A percentile compares a stretch with the other conserved stretches of the same genome.
Conservation (phyloP, 2,888 invertebrate genomes). For the Hedychridium roseum region DNA sequence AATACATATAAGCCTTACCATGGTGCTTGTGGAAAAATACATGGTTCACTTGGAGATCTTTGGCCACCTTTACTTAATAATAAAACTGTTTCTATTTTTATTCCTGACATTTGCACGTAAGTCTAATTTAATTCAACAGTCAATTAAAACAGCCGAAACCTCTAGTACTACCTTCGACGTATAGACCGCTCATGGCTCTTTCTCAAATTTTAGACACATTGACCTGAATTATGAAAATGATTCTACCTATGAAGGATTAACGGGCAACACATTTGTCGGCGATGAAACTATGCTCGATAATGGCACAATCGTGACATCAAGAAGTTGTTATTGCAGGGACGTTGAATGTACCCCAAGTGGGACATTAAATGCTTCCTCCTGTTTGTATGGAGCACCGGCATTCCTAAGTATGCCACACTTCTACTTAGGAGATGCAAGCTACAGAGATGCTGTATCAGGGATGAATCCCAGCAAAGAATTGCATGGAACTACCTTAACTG, state of each 20-base stretch:
- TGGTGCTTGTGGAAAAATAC: conserved; percentile 72
- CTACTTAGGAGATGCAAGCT: conserved; percentile 75
- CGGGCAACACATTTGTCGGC: conserved; percentile 68
- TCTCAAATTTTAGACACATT: no score
- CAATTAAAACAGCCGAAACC: no score
- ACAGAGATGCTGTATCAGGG: conserved; percentile 72
- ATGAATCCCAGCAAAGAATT: conserved; percentile 71
- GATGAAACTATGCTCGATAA: conserved; percentile 78
- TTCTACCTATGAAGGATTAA: conserved; percentile 63
- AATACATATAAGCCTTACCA: conserved; percentile 68
- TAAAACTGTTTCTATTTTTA: conserved; percentile 72
- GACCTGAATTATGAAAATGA: conserved; percentile 55
- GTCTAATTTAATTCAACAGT: no score
- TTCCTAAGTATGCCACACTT: conserved; percentile 86
- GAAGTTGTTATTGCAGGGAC: conserved; percentile 74
- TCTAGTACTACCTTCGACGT: no score
- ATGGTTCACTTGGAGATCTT: conserved; percentile 81
- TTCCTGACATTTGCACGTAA: conserved; percentile 82
- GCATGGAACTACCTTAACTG: conserved; percentile 73
- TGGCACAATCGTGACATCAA: conserved; percentile 68
- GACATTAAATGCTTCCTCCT: conserved; percentile 76
- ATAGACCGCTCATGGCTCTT: no score
- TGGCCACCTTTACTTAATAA: conserved; percentile 76
- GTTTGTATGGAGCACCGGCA: conserved; percentile 83
- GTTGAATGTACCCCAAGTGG: conserved; percentile 67